Conservation (phyloP, 2,113 vertebrate species). For the Tricholaema leucomelas region DNA sequence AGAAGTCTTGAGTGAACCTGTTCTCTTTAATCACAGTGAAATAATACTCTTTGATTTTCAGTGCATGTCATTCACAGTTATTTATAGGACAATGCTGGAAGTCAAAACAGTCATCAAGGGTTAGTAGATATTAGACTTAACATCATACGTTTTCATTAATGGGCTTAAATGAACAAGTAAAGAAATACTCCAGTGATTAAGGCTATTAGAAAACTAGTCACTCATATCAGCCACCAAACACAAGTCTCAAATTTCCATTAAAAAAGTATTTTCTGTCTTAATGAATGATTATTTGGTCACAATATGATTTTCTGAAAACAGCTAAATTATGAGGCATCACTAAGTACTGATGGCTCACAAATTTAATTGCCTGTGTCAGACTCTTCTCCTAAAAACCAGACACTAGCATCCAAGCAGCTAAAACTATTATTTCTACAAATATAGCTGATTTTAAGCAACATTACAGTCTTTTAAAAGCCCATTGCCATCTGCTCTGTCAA, state of each 20-base stretch:
- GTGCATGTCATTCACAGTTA: conserved; percentile 61
- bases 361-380: conserved; percentile 41
- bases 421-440: conserved; percentile 46
- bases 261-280: conserved; percentile 40
- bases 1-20: conserved; percentile 39
- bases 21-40: conserved; percentile 64
- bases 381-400: conserved; percentile 47
- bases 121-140: conserved; percentile 68
- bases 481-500: conserved; percentile 58
- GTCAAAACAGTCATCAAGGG: conserved; percentile 71
- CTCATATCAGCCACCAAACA: conserved; percentile 40
- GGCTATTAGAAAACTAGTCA: conserved; percentile 62
- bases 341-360: conserved; percentile 48
- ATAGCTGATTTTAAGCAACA: conserved; percentile 24
- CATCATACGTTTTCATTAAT: conserved; percentile 51
- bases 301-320: conserved; percentile 58
- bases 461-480: conserved; percentile 43
- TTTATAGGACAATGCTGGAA: conserved; percentile 70
- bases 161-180: conserved; percentile 48
- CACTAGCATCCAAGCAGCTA: background rate
- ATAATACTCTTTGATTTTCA: conserved; percentile 69
- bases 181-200: conserved; percentile 52
- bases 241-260: conserved; percentile 26
- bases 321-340: conserved; percentile 36
- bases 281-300: conserved; percentile 35